Percentiles rank a stretch among this genome's conserved stretches.
These are phyloP conservation scores for Tachystola acroxantha DNA, from an alignment of 2,888 invertebrate species.

Conservation along the genomic window DNA sequence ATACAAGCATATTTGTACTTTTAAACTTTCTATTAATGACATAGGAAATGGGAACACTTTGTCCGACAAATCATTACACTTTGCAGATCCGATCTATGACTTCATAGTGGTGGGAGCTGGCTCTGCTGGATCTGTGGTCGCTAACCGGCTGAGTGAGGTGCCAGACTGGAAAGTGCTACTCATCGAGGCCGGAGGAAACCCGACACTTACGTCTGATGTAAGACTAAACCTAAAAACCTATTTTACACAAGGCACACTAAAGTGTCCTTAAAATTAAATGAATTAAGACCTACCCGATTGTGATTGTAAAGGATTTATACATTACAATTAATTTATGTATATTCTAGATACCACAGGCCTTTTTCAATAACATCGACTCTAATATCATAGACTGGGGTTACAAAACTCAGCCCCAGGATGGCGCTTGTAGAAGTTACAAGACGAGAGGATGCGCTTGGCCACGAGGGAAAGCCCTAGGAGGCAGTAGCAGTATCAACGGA, in stretches of 20 bases:
- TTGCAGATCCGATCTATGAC: conserved; percentile 74
- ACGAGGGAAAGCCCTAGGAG: conserved; percentile 81
- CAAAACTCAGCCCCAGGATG: conserved; percentile 61
- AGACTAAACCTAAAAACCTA: too few species aligned
- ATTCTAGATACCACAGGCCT: conserved; percentile 37
- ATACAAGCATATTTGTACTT: too few species aligned
- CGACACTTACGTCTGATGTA: conserved; percentile 76
- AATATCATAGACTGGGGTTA: conserved; percentile 78
- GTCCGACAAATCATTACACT: too few species aligned
- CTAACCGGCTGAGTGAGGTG: conserved; percentile 78
- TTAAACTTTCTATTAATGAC: too few species aligned
- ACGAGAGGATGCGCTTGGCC: conserved; percentile 70
- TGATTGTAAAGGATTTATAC: too few species aligned
- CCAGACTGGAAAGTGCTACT: conserved; percentile 78
- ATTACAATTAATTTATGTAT: too few species aligned
- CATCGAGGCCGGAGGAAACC: conserved; percentile 81
- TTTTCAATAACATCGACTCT: conserved; percentile 37
- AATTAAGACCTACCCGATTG: too few species aligned
- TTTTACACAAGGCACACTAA: too few species aligned
- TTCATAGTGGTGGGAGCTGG: conserved; percentile 82
- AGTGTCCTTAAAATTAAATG: too few species aligned
- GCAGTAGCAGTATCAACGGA: conserved; percentile 76
- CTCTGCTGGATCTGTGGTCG: conserved; percentile 80
- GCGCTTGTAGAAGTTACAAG: conserved; percentile 55
- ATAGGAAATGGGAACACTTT: too few species aligned